Percentiles rank a stretch among this genome's conserved stretches.
phyloP scores from a whole-genome alignment of 2,888 invertebrate genomes.

The Metopia argyrocephala region DNA sequence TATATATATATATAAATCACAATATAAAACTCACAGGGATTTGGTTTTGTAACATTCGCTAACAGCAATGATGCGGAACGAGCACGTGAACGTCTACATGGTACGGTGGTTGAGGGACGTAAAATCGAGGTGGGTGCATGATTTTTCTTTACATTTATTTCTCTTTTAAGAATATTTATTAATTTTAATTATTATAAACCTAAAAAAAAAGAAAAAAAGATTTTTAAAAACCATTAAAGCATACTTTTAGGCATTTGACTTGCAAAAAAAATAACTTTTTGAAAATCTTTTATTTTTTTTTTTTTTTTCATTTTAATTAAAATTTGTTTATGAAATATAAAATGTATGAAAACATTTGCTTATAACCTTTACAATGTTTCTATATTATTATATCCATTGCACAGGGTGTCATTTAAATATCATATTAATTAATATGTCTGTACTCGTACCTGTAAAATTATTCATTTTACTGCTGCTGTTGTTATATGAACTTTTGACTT shows the following conservation, averaged over 20 bases:
- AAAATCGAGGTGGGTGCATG: conserved; percentile 99
- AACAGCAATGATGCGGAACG: conserved; percentile 99
- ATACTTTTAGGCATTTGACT: conserved; percentile 16
- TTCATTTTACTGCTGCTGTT: background rate
- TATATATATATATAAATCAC: conserved; percentile 35
- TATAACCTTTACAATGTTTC: background rate
- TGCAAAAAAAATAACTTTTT: background rate
- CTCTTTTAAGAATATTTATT: background rate
- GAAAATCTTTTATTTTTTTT: background rate
- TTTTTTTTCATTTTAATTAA: background rate
- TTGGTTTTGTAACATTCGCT: conserved; percentile 99
- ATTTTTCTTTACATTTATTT: conserved; percentile 76
- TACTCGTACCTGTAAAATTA: no score
- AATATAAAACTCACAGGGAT: conserved; percentile 87
- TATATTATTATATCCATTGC: no score
- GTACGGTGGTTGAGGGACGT: conserved; percentile 99
- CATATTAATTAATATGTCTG: conserved; percentile 34
- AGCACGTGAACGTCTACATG: conserved; percentile 99
- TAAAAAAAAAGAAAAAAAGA: background rate
- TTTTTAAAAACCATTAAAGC: background rate
- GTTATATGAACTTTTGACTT: background rate
- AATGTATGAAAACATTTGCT: conserved; percentile 24
- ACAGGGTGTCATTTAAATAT: no score
- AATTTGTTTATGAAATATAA: background rate
- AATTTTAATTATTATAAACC: background rate